Conservation (phyloP, 1,140 invertebrate species). For the Philaenus spumarius region DNA sequence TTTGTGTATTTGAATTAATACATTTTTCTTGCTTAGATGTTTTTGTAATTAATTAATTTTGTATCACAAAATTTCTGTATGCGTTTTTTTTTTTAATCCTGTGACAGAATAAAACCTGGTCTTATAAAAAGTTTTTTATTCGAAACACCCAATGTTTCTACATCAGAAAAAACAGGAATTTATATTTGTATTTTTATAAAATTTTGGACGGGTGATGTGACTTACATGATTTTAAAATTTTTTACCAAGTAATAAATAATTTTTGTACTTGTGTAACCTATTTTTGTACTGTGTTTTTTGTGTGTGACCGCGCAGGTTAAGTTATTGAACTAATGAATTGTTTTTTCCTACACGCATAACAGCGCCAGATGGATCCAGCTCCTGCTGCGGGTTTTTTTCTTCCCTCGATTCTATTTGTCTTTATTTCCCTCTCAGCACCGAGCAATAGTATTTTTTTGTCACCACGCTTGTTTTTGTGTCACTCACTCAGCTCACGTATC, state of each 20-base stretch:
- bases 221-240: conserved; percentile 15
- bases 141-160: not conserved
- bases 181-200: conserved; percentile 9
- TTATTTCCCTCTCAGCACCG: too few relatives aligned
- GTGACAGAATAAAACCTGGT: too few relatives aligned
- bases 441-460: conserved; percentile 11
- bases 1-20: too few relatives aligned
- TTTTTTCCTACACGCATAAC: not conserved
- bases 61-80: too few relatives aligned
- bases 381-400: too few relatives aligned
- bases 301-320: not conserved
- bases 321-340: not conserved
- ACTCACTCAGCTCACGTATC: conserved; percentile 13
- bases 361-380: too few relatives aligned
- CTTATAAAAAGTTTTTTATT: too few relatives aligned
- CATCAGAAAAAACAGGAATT: not conserved
- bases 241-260: conserved; percentile 4
- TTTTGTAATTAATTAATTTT: too few relatives aligned
- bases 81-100: too few relatives aligned
- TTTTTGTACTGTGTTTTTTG: conserved; percentile 10
- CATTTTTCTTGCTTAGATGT: too few relatives aligned
- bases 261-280: not conserved
- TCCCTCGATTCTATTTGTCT: too few relatives aligned
- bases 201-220: conserved; percentile 23
- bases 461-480: conserved; percentile 23